Percentiles rank a stretch among this genome's conserved stretches.
These are phyloP conservation scores for Cremastinae sp. DNA, from an alignment of 2,888 invertebrate species.

Conservation along the genomic window DNA sequence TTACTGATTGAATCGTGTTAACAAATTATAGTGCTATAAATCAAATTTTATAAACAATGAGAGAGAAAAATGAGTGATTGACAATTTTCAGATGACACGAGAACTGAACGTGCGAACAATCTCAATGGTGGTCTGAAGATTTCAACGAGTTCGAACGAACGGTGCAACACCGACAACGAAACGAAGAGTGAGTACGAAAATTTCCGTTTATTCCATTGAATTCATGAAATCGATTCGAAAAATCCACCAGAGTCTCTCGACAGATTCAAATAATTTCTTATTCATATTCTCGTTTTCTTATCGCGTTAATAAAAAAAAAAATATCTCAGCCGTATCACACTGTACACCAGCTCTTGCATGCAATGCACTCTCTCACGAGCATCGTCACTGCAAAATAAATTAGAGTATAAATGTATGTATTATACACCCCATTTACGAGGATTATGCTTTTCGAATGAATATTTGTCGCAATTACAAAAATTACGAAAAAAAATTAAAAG, in stretches of 20 bases:
- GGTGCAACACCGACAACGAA: slow-evolving; percentile 50
- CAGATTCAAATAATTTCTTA: slow-evolving; percentile 13
- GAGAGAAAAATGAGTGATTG: slow-evolving; percentile 25
- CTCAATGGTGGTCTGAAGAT: slow-evolving; percentile 74
- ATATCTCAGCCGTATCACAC: slow-evolving; percentile 46
- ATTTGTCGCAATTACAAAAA: slow-evolving; percentile 31
- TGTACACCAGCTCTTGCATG: slow-evolving; percentile 51
- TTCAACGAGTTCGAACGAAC: slow-evolving; percentile 47
- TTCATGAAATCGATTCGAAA: slow-evolving; percentile 15
- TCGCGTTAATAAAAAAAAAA: not conserved
- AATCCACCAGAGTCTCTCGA: slow-evolving; percentile 60
- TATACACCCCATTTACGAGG: not conserved
- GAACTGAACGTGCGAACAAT: slow-evolving; percentile 67
- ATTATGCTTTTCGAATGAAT: slow-evolving; percentile 25
- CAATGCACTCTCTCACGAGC: slow-evolving; percentile 35
- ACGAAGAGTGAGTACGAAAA: slow-evolving; percentile 63
- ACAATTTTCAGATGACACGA: slow-evolving; percentile 75
- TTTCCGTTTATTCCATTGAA: not conserved
- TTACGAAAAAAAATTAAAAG: not conserved
- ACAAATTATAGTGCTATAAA: too few relatives aligned
- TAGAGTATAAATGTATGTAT: slow-evolving; percentile 35
- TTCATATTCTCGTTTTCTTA: slow-evolving; percentile 15
- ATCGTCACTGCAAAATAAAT: slow-evolving; percentile 25
- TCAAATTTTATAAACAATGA: slow-evolving; percentile 11
- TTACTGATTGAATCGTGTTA: too few relatives aligned